phyloP scores from a whole-genome alignment of 64 coral and sea anemone species.

The Acropora yongei region DNA sequence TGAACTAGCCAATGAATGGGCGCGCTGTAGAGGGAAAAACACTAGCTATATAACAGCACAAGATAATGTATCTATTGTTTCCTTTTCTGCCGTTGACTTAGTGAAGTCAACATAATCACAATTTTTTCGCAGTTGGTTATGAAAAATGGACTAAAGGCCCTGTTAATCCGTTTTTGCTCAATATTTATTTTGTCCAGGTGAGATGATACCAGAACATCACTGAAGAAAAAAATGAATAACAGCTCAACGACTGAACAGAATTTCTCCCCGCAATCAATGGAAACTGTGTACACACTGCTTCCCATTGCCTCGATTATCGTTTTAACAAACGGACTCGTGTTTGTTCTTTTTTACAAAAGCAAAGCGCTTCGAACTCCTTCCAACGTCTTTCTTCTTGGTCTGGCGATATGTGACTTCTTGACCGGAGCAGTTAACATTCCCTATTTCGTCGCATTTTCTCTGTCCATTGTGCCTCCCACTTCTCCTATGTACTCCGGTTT shows the following conservation, averaged over 20 bases:
- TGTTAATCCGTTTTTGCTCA: too few relatives aligned
- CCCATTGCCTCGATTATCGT: conserved; percentile 56
- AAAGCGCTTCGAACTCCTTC: conserved; percentile 49
- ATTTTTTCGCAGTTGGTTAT: too few relatives aligned
- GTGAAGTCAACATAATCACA: too few relatives aligned
- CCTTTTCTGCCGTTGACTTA: too few relatives aligned
- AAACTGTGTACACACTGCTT: not conserved
- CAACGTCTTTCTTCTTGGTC: conserved; percentile 75
- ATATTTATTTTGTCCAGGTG: too few relatives aligned
- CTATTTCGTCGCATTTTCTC: conserved; percentile 19
- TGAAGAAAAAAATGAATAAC: conserved; percentile 1
- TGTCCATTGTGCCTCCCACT: not conserved
- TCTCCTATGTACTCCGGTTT: not conserved
- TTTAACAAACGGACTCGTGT: conserved; percentile 71
- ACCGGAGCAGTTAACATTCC: conserved; percentile 72
- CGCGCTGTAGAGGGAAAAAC: too few relatives aligned
- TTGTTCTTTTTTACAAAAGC: conserved; percentile 54
- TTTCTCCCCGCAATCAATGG: not conserved
- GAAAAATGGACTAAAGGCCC: too few relatives aligned
- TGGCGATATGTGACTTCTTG: conserved; percentile 76
- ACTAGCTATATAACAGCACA: too few relatives aligned
- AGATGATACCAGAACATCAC: too few relatives aligned
- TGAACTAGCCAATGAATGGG: too few relatives aligned
- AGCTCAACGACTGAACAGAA: not conserved
- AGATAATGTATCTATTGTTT: too few relatives aligned